phyloP scores from a whole-genome alignment of 1,140 invertebrate species.

The Brachionus asplanchnoidis region DNA sequence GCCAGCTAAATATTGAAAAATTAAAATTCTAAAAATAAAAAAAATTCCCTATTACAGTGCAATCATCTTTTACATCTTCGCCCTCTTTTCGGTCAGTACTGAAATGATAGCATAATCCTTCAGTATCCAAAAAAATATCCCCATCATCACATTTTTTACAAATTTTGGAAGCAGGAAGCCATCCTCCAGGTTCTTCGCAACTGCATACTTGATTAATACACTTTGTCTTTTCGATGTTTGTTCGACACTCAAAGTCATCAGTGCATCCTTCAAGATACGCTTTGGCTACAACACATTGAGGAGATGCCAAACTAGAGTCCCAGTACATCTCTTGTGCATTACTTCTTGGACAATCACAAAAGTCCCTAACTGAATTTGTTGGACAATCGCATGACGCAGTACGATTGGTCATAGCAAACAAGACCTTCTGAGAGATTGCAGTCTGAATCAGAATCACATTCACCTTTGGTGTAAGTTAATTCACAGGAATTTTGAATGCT shows the following conservation, averaged over 20 bases:
- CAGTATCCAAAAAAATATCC: not conserved
- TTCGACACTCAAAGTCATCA: not conserved
- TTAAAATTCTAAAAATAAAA: not conserved
- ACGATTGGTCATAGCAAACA: not conserved
- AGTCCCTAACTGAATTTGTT: not conserved
- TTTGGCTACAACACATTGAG: not conserved
- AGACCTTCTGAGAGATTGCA: not conserved
- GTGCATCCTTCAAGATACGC: not conserved
- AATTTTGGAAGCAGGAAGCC: not conserved
- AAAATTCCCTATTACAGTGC: not conserved
- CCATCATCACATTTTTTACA: not conserved
- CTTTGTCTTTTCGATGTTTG: not conserved
- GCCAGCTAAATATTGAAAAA: not conserved
- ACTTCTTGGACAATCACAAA: not conserved
- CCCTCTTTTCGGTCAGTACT: not conserved
- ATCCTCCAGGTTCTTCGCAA: not conserved
- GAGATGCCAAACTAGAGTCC: not conserved
- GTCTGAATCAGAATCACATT: not conserved
- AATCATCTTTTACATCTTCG: not conserved
- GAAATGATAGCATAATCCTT: not conserved
- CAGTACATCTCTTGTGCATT: not conserved
- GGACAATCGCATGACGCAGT: not conserved
- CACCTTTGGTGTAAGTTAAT: not conserved
- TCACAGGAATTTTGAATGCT: not conserved
- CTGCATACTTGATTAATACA: not conserved